Evolutionary conservation across 1,140 invertebrate genomes (phyloP).

Genomic region (Parapsyche elsis): DNA sequence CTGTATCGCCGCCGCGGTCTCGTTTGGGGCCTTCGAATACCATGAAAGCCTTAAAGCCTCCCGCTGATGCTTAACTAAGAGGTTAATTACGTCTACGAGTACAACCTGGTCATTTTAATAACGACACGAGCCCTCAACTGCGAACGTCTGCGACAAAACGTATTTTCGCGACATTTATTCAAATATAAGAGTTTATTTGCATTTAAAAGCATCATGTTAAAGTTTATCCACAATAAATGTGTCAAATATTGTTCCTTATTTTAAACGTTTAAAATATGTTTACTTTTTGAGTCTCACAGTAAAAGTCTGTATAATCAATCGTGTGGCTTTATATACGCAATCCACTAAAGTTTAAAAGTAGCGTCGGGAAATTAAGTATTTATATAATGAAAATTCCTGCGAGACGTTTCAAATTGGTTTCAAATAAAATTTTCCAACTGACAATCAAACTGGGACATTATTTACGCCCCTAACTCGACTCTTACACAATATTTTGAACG

Average conservation of each 20-base stretch:
- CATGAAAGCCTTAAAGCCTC: conserved; percentile 27
- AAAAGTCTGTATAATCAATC: too few relatives aligned
- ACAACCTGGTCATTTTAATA: conserved; percentile 44
- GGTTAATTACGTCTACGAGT: conserved; percentile 40
- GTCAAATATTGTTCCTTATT: too few relatives aligned
- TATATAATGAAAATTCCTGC: conserved; percentile 1
- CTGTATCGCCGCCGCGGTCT: conserved; percentile 29
- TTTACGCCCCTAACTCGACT: background rate
- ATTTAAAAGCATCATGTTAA: too few relatives aligned
- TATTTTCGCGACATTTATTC: background rate
- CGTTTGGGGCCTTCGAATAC: conserved; percentile 25
- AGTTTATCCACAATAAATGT: too few relatives aligned
- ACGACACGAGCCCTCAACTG: conserved; percentile 11
- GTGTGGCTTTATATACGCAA: too few relatives aligned
- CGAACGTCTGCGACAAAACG: background rate
- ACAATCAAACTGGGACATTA: conserved; percentile 21
- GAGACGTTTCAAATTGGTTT: background rate
- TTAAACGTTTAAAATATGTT: too few relatives aligned
- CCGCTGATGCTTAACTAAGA: conserved; percentile 39
- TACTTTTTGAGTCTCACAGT: too few relatives aligned
- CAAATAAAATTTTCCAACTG: conserved; percentile 12
- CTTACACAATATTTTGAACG: background rate
- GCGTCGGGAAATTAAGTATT: background rate
- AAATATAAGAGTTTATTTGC: too few relatives aligned
- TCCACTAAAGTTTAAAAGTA: too few relatives aligned